Percentiles rank a stretch among this genome's conserved stretches.
Conservation (phyloP, 35 echinoderm and acorn worm genomes). For the Anneissia japonica region DNA sequence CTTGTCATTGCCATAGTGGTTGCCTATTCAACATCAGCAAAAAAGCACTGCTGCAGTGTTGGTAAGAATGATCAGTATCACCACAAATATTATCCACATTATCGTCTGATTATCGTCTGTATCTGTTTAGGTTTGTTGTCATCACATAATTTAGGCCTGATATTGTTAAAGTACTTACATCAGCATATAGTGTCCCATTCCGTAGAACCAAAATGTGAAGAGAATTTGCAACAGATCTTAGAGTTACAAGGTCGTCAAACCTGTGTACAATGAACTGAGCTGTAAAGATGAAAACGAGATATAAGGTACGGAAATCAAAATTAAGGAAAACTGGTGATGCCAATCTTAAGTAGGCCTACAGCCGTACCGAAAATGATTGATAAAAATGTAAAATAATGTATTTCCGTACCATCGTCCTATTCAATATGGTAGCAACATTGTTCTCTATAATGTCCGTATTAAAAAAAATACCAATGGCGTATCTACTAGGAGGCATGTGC, state of each 20-base stretch:
- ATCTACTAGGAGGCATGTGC: too few relatives aligned
- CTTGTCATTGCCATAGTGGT: too few relatives aligned
- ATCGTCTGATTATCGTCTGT: not conserved
- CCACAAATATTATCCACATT: not conserved
- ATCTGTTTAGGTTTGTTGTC: too few relatives aligned
- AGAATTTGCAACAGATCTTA: slow-evolving; percentile 71
- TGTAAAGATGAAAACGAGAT: slow-evolving; percentile 29
- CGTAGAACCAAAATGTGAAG: slow-evolving; percentile 74
- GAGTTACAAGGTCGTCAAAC: slow-evolving; percentile 50
- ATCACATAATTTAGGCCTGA: too few relatives aligned
- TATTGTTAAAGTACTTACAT: slow-evolving; percentile 57
- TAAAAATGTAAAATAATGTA: not conserved
- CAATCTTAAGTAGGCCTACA: not conserved
- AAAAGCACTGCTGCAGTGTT: too few relatives aligned
- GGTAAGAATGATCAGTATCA: not conserved
- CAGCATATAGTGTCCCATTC: slow-evolving; percentile 69
- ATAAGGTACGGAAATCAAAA: not conserved
- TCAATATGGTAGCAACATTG: too few relatives aligned
- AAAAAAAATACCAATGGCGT: too few relatives aligned
- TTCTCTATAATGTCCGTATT: too few relatives aligned
- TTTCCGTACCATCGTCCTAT: not conserved
- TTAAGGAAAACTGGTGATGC: not conserved
- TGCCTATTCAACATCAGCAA: not conserved
- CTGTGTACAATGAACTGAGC: slow-evolving; percentile 79
- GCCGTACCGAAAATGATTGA: not conserved